Conservation (phyloP, 2,797 vertebrate species). For the Halcyon chelicuti region DNA sequence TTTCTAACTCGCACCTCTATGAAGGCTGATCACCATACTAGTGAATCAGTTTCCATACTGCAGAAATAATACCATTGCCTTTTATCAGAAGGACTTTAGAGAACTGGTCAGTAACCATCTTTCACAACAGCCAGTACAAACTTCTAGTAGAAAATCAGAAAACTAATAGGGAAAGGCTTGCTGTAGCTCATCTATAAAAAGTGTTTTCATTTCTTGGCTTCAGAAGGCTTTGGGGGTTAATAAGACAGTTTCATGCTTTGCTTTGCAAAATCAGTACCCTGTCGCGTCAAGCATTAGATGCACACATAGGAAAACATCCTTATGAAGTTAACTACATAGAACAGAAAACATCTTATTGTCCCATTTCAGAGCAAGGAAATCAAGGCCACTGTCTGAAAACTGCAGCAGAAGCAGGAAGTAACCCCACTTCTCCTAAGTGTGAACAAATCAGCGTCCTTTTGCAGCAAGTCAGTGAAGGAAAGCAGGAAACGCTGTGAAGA, state of each 20-base stretch:
- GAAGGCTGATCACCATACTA: not conserved
- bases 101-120: not conserved
- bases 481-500: not conserved
- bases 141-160: not conserved
- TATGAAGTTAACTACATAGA: not conserved
- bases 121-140: not conserved
- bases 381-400: conserved; percentile 52
- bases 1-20: not conserved
- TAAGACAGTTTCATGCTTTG: not conserved
- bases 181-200: not conserved
- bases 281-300: not conserved
- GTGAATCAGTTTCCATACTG: not conserved
- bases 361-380: conserved; percentile 37
- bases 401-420: conserved; percentile 24
- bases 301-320: not conserved
- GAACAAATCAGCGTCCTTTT: conserved; percentile 25
- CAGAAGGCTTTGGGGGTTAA: not conserved
- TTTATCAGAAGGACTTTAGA: not conserved
- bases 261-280: conserved; percentile 7
- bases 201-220: not conserved
- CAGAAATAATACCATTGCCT: not conserved
- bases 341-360: conserved; percentile 37
- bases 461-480: not conserved
- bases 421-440: not conserved
- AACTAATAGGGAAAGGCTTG: not conserved